phyloP scores from a whole-genome alignment of 2,113 vertebrate genomes.

The Tor tambroides region DNA sequence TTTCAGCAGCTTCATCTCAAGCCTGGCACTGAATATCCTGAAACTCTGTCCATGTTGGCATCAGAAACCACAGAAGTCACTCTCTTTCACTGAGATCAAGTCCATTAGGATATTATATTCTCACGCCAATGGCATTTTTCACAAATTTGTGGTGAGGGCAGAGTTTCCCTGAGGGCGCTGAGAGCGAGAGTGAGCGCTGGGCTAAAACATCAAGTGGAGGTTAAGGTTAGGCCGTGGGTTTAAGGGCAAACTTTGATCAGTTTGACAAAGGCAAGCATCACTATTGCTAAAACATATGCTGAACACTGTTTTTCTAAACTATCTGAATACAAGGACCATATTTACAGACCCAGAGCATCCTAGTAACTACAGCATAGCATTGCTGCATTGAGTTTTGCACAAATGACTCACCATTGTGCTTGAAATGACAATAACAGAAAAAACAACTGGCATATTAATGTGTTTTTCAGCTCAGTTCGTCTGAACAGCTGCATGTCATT shows the following conservation, averaged over 20 bases:
- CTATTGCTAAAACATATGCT: neutral
- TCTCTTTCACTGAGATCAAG: neutral
- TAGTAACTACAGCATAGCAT: neutral
- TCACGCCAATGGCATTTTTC: neutral
- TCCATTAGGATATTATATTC: neutral
- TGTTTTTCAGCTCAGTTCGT: neutral
- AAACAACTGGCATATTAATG: neutral
- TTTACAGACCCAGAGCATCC: neutral
- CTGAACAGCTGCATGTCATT: neutral
- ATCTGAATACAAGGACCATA: neutral
- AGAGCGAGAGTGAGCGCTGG: neutral
- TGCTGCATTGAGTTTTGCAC: neutral
- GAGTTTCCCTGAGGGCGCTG: neutral
- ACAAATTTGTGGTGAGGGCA: neutral
- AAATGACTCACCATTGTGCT: neutral
- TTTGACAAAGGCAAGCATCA: neutral
- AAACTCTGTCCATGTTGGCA: neutral
- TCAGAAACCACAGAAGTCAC: neutral
- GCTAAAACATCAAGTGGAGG: conserved; percentile 1
- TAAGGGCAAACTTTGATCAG: conserved; percentile 17
- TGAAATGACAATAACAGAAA: neutral
- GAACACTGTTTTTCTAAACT: neutral
- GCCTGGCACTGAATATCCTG: neutral
- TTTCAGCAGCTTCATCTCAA: too few relatives aligned
- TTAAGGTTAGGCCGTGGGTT: neutral